A percentile compares a stretch with the other conserved stretches of the same genome.
Evolutionary conservation across 2,888 invertebrate genomes (phyloP).

Genomic region (Chrysotoxum bicinctum): DNA sequence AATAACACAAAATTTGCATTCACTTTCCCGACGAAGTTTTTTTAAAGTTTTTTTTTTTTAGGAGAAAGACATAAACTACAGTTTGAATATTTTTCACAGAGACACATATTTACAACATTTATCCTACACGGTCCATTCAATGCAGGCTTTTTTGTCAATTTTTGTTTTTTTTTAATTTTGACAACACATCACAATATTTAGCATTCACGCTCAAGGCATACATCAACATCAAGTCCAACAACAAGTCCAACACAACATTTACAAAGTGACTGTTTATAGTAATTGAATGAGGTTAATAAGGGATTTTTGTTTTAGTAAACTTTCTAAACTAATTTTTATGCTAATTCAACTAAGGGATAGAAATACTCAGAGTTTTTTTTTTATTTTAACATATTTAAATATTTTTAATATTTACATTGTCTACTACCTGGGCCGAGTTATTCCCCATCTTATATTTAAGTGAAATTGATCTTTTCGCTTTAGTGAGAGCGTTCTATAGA

Average conservation of each 20-base stretch:
- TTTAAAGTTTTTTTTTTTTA: background rate
- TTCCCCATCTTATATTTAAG: conserved; percentile 81
- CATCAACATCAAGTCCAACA: conserved; percentile 32
- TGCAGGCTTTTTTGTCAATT: background rate
- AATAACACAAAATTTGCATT: conserved; percentile 16
- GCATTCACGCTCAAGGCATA: conserved; percentile 22
- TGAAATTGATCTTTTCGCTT: conserved; percentile 82
- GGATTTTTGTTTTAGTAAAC: background rate
- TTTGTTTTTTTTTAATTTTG: background rate
- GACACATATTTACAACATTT: conserved; percentile 54
- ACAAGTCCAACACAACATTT: conserved; percentile 39
- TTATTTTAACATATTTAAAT: conserved; percentile 12
- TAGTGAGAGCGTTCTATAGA: conserved; percentile 81
- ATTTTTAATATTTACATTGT: conserved; percentile 70
- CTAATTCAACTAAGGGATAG: conserved; percentile 45
- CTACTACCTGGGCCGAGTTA: conserved; percentile 82
- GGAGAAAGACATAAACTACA: background rate
- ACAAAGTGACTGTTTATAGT: conserved; percentile 7
- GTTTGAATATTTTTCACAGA: background rate
- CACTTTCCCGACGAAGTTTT: background rate
- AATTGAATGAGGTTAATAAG: conserved; percentile 13
- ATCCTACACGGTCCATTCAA: conserved; percentile 9
- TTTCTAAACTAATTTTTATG: conserved; percentile 33
- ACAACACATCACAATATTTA: conserved; percentile 42
- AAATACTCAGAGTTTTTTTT: conserved; percentile 21